Base-by-base conservation (phyloP, 2,888 invertebrate species). In the Callimorpha dominula region DNA sequence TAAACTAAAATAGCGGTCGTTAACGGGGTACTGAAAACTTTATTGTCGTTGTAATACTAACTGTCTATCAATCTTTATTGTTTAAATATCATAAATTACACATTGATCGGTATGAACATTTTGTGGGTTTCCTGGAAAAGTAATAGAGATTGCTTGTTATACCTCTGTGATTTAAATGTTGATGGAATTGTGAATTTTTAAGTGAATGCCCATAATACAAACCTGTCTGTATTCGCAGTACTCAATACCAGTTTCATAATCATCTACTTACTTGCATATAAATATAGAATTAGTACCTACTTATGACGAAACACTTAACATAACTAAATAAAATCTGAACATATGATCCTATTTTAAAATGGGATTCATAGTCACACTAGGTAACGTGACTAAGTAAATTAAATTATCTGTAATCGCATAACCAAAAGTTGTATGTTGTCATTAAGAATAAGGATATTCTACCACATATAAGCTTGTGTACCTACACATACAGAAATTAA, bases 1-100 rank as follows among this genome's bases (percentile, higher is more conserved):
- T 68, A 75, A 74, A 71, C 72, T 76, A 67, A 69, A 78, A 73
- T 67, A 74, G 54, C 75, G 74, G 65, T 80, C 81, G 78, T 85
- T 78, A 85, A 83, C 72, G 65, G 14, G 57, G 72, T 72, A 78
- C 80, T 84, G 78, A 81, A 81, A 68, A 54, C 70, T 77, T 83
- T 83, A 85, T 64, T 78, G 78, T 75, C 42, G 68, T 54, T 66
- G 73, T 72, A 66, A 73, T 72, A 65, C 74, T 72, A 73, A 66
- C n/a, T 65, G 71, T 72, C 72, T 70, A 20, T 74, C 69, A 70
- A 74, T 72, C 73, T 70, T 72, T 73, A 65, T 52, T 62, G 54
- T 62, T 67, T 65, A 70, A 78, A 78, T 46, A 71, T 78, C 54
- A 52, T 79, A 74, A 77, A 77, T 70, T 65, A 70, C 63, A 62